Base-by-base conservation (phyloP, 2,113 vertebrate genomes). In the Pelecanoides urinatrix region DNA sequence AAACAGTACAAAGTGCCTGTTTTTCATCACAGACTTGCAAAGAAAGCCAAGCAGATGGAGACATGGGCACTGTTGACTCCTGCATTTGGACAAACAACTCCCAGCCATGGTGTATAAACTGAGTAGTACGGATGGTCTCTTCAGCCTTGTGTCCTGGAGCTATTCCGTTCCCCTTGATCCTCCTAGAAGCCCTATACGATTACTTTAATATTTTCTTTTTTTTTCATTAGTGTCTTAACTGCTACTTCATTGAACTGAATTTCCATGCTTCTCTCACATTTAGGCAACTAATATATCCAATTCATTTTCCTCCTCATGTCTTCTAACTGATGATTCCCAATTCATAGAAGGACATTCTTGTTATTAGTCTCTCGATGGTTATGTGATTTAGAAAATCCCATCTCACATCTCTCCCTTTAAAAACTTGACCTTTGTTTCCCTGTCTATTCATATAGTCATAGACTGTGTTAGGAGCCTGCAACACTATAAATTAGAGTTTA, bases 401-500 rank as follows among this genome's bases (percentile, higher is more conserved):
- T 84, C 59, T 92, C 47, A 67, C 16, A 49, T 32, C 18, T 68
- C 45, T 88, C 25, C 32, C 27, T 91, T 92, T 85, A 94, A 94
- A 93, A 95, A 77, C 19, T 9, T 68, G 73, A 86, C 77, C 74
- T 73, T 18, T 67, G 34, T 83, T 86, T 91, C 15, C 40, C 56
- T 63, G 14, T 83, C 55, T 96, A 16, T 86, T 90, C 47, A 63
- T 72, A 71, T 11, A 88, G 75, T 16, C 8, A 5, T 16, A 73
- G 86, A 13, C 16, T 66, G 27, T 3, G 5, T 45, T 77, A 79
- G 75, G 16, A 92, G 29, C 38, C 44, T 52, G 22, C 36, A 93
- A 88, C 16, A 25, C 73, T 74, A 72, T 88, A 97, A 90, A 94
- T 94, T 90, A 86, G 74, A 86, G 68, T 88, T 93, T 89, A 61